Base-by-base conservation (phyloP, 1,140 invertebrate genomes). In the Cephus cinctus region DNA sequence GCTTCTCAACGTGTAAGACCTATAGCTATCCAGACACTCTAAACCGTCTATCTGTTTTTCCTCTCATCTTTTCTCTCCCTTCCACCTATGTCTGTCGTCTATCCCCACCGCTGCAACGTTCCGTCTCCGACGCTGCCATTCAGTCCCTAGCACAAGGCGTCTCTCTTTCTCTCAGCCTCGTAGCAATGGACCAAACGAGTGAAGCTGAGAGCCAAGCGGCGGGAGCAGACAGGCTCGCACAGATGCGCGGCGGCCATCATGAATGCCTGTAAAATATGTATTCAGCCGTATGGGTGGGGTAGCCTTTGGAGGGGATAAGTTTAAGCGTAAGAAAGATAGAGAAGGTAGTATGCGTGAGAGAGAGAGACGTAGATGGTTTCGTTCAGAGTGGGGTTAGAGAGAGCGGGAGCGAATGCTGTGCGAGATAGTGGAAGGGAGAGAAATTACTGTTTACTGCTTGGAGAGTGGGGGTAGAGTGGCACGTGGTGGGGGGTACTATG, bases 181-280 rank as follows among this genome's bases (percentile, higher is more conserved):
- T 15, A 32, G 43, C 42, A 18, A 43, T 23, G n/a, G 43, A 48
- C 48, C 31, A 39, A 35, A 12, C 64, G 62, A 71, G 60, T 47
- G 53, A 59, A 57, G 46, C 42, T 43, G 48, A 46, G 49, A 46
- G 50, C 55, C 39, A 50, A 48, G 32, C 52, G 50, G 46, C 50
- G 31, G 43, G 52, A n/a, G 56, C 63, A 69, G 70, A 71, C 73
- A 72, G 70, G 75, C 75, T 73, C 66, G 67, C 65, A 73, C 71
- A 75, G 72, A 74, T 75, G 73, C 66, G 68, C 67, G 74, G 68
- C 75, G 72, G 73, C 75, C 75, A 77, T 77, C 75, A 77, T 76
- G 75, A 75, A 76, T 75, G 72, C 66, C 71, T 67, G 75, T 77
- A 70, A 77, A 76, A 76, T 77, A 77, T 77, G 75, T 77, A 76